Evolutionary conservation across 2,113 vertebrate species (phyloP), one percentile per base, ranked within the genome.

Genomic region (Mus pahari): DNA sequence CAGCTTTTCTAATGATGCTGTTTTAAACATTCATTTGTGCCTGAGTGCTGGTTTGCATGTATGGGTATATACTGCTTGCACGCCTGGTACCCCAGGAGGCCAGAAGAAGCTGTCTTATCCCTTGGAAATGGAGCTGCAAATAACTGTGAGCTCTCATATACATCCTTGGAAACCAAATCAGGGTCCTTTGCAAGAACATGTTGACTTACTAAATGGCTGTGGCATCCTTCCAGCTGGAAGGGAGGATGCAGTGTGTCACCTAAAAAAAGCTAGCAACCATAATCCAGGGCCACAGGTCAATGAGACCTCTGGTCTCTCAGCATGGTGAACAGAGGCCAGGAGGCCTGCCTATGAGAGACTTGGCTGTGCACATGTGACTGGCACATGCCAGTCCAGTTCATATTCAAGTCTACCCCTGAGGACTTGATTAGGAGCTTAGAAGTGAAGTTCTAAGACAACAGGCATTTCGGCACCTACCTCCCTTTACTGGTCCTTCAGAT

Each of bases 171-270:
- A 86, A 86, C 28, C 4, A 33, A 66, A 20, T 45, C 16, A 45
- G 4, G 16, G 39, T 45, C 39, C 39, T 84, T 39, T 11, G 9
- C 62, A 66, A 48, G 42, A 86, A 66, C 26, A 45, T 45, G 13
- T 45, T 3, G 26, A 4, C 12, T 9, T 28, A 28, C 7, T 4
- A 19, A 31, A 19, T 31, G 3, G 13, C n/a, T 17, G 3, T 2
- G 24, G n/a, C n/a, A 31, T 42, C 55, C 60, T 55, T 42, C 22
- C 22, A 28, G 20, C 79, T 58, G 2, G 1, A 83, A 60, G 36
- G 31, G 45, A 16, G 12, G 24, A n/a, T 62, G 45, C 14, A 31
- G 39, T 10, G 7, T 4, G 50, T 12, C 10, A 19, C 42, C 74
- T 66, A 53, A 2, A 33, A 33, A 14, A 22, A 31, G 1, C 36